Evolutionary conservation across 1,140 invertebrate species (phyloP).

Genomic region (Cryptotermes secundus): DNA sequence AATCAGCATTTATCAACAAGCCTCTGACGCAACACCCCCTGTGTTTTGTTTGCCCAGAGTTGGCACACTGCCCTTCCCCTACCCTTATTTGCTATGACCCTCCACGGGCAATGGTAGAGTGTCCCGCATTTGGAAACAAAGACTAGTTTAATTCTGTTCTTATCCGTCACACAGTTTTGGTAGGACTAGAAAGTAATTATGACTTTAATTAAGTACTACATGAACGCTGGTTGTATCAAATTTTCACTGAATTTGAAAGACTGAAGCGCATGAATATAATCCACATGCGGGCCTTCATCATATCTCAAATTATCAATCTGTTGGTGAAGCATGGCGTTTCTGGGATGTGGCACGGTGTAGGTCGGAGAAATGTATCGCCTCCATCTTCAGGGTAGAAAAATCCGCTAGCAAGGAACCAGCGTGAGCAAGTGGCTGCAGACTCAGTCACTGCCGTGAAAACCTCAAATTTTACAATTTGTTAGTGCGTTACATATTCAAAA

Average conservation of each 20-base stretch:
- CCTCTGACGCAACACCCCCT: background rate
- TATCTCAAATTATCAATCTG: too few relatives aligned
- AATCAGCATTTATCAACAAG: conserved; percentile 17
- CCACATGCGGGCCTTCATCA: too few relatives aligned
- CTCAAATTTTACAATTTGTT: too few relatives aligned
- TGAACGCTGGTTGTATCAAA: background rate
- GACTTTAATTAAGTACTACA: background rate
- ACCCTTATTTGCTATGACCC: background rate
- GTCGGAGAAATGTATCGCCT: too few relatives aligned
- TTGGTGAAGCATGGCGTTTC: too few relatives aligned
- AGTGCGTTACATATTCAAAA: too few relatives aligned
- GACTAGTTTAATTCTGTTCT: background rate
- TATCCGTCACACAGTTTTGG: background rate
- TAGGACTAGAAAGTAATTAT: background rate
- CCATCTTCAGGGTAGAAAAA: too few relatives aligned
- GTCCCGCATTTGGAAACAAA: background rate
- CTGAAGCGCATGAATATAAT: too few relatives aligned
- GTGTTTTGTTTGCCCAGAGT: conserved; percentile 4
- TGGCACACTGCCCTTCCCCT: background rate
- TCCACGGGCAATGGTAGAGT: background rate
- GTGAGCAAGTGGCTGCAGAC: too few relatives aligned
- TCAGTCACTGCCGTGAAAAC: too few relatives aligned
- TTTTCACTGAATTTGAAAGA: background rate
- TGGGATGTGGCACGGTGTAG: too few relatives aligned
- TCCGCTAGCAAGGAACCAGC: too few relatives aligned